phyloP scores from a whole-genome alignment of 2,888 invertebrate genomes.

The Galeruca laticollis region DNA sequence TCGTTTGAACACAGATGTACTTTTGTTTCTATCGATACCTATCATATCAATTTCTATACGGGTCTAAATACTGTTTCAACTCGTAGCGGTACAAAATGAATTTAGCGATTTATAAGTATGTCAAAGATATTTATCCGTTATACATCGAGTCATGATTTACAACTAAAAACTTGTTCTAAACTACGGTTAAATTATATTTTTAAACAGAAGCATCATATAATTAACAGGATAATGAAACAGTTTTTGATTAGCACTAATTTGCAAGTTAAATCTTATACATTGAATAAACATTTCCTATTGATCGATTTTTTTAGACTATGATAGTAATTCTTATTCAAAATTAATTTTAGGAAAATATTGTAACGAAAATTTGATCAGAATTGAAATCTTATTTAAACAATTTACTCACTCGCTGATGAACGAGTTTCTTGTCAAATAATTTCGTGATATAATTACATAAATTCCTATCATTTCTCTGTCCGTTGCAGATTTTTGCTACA shows the following conservation, averaged over 20 bases:
- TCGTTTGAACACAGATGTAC: conserved; percentile 11
- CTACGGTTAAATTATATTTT: too few relatives aligned
- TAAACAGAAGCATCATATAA: too few relatives aligned
- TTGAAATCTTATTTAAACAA: too few relatives aligned
- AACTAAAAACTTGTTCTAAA: too few relatives aligned
- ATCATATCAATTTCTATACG: background rate
- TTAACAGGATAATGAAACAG: background rate
- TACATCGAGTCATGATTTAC: background rate
- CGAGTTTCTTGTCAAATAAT: too few relatives aligned
- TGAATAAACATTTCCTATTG: too few relatives aligned
- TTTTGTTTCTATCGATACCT: background rate
- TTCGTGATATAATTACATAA: background rate
- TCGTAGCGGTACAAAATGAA: conserved; percentile 9
- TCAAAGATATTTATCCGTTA: conserved; percentile 7
- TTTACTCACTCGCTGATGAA: too few relatives aligned
- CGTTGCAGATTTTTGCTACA: conserved; percentile 11
- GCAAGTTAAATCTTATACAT: too few relatives aligned
- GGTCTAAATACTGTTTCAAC: background rate
- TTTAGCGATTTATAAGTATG: conserved; percentile 4
- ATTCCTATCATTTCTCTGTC: background rate
- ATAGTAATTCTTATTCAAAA: too few relatives aligned
- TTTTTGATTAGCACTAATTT: background rate
- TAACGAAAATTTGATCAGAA: too few relatives aligned
- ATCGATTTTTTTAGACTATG: too few relatives aligned
- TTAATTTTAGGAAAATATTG: too few relatives aligned